Conservation (phyloP, 2,797 vertebrate genomes). For the Amblyopsis hoosieri region DNA sequence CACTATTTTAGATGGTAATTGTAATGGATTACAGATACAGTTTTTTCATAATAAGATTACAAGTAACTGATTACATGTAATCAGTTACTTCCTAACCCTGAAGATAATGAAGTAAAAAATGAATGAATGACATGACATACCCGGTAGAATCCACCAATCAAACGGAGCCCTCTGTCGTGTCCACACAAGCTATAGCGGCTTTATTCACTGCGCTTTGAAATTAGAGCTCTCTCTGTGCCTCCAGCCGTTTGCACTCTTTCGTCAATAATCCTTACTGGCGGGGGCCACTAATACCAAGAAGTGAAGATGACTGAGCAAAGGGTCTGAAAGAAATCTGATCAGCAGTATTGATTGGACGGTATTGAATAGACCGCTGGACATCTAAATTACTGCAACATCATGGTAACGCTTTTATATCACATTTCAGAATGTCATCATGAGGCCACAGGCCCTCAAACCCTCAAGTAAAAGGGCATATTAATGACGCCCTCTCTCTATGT, state of each 20-base stretch:
- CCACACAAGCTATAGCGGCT: neutral
- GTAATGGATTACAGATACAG: too few relatives aligned
- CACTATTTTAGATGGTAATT: too few relatives aligned
- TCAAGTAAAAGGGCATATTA: too few relatives aligned
- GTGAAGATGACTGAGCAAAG: conserved; percentile 51
- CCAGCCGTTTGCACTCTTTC: conserved; percentile 23
- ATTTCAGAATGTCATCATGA: conserved; percentile 22
- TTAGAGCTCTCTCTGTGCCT: conserved; percentile 19
- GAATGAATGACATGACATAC: too few relatives aligned
- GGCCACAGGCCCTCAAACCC: conserved; percentile 14
- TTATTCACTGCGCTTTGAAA: neutral
- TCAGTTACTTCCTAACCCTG: too few relatives aligned
- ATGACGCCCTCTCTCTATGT: neutral
- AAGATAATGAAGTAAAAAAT: too few relatives aligned
- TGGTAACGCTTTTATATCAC: conserved; percentile 35
- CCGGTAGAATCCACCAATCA: too few relatives aligned
- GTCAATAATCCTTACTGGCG: conserved; percentile 48
- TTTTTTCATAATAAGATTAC: too few relatives aligned
- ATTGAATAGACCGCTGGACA: conserved; percentile 42
- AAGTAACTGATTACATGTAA: too few relatives aligned
- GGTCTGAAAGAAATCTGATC: conserved; percentile 57
- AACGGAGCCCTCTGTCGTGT: neutral
- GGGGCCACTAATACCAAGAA: conserved; percentile 35
- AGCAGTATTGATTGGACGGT: conserved; percentile 49
- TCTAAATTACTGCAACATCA: conserved; percentile 57